phyloP scores from a whole-genome alignment of 2,888 invertebrate genomes.

The Lasioglossum malachurum region DNA sequence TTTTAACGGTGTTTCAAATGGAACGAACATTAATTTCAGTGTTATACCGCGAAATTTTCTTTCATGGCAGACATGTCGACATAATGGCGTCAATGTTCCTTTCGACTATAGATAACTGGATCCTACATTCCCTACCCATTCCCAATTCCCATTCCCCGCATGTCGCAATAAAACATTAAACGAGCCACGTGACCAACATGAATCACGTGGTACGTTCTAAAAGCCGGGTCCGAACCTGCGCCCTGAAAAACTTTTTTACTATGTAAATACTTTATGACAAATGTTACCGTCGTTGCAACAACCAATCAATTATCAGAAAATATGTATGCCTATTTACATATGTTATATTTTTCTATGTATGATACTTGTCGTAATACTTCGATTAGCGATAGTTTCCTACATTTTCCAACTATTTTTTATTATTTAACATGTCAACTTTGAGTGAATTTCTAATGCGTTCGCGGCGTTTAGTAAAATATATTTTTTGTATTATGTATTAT shows the following conservation, averaged over 20 bases:
- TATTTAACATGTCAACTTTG: not conserved
- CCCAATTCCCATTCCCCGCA: constrained; percentile 23
- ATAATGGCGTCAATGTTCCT: constrained; percentile 74
- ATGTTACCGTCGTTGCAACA: constrained; percentile 8
- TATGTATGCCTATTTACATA: not conserved
- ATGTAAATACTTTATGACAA: constrained; percentile 19
- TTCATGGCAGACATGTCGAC: constrained; percentile 73
- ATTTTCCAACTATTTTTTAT: not conserved
- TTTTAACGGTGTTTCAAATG: not conserved
- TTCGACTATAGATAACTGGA: constrained; percentile 67
- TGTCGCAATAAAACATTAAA: constrained; percentile 57
- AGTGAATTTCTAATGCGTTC: not conserved
- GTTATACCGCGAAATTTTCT: constrained; percentile 60
- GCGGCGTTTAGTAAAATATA: not conserved
- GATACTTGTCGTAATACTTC: not conserved
- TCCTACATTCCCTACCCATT: constrained; percentile 58
- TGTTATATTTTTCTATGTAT: not conserved
- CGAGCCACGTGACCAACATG: constrained; percentile 49
- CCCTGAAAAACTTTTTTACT: constrained; percentile 37
- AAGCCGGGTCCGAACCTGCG: constrained; percentile 58
- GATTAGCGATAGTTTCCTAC: not conserved
- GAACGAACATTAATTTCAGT: constrained; percentile 23
- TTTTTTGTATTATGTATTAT: not conserved
- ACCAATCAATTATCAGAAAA: constrained; percentile 14
- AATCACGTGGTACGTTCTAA: constrained; percentile 60